Base-by-base conservation (phyloP, 2,888 invertebrate genomes). In the Caenorhabditis becei region DNA sequence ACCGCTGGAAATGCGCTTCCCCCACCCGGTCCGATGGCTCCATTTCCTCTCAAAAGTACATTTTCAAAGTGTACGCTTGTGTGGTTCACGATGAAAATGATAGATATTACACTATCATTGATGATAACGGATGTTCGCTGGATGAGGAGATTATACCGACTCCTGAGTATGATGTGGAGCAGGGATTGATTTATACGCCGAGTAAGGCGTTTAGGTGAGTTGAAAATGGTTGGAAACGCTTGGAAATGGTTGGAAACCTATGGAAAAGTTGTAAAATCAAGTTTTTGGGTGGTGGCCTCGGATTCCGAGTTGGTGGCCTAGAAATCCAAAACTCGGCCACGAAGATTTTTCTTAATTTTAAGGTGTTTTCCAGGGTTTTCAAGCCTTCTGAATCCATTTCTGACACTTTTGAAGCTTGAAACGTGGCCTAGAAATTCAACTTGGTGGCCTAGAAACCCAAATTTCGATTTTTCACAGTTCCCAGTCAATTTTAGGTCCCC, bases 111-210 rank as follows among this genome's bases (percentile, higher is more conserved):
- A 77, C 75, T 37, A 81, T 86, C n/a, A 80, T 86, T 28, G 84
- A 86, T 58, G 83, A 86, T 18, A 59, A 80, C 58, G 86, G 86
- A 18, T 86, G 86, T 26, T 86, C 86, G 10, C 63, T 86, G 16
- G 86, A 86, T 54, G 86, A 86, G 54, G 83, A 84, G 10, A 84
- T 86, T 20, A 70, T 86, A 8, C 86, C 84, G 8, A 84, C 84
- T 23, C 82, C 83, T 4, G 81, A 83, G 28, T 86, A 86, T 51
- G 84, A 84, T 62, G 20, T 74, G 20, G 65, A 77, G 7, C 71
- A 80, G 20, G 78, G 77, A 5, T 49, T 84, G 20, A 82, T 82
- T 32, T 84, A 78, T 53, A 78, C 83, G n/a, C 83, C 84, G 18
- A 80, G 81, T 2, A 72, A 74, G 28, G 84, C 86, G 14, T 86